phyloP scores from a whole-genome alignment of 2,888 invertebrate species.

The Temnothorax ravouxi region DNA sequence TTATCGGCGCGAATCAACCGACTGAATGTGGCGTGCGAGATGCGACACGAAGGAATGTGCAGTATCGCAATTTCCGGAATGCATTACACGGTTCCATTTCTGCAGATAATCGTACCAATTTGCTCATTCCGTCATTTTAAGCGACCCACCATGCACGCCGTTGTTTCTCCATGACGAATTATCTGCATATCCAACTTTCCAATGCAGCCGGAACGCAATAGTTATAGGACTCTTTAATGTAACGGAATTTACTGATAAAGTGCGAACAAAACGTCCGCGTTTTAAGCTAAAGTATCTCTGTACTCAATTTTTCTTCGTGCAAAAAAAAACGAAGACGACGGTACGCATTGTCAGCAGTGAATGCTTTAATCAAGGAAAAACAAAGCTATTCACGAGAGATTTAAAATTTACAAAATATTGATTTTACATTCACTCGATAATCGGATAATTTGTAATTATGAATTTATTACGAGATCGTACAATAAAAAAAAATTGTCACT shows the following conservation, averaged over 20 bases:
- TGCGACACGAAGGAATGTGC: slow-evolving; percentile 64
- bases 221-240: neutral
- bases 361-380: neutral
- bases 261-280: neutral
- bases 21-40: slow-evolving; percentile 63
- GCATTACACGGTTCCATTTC: slow-evolving; percentile 75
- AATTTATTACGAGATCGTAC: neutral
- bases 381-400: neutral
- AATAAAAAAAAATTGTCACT: slow-evolving; percentile 18
- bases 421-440: neutral
- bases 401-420: neutral
- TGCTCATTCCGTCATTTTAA: slow-evolving; percentile 61
- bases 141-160: neutral
- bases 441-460: neutral
- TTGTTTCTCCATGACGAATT: slow-evolving; percentile 8
- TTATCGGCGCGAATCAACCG: slow-evolving; percentile 70
- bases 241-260: neutral
- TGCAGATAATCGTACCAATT: slow-evolving; percentile 75
- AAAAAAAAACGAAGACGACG: neutral
- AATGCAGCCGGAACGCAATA: neutral
- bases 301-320: neutral
- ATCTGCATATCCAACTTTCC: neutral
- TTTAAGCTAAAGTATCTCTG: neutral
- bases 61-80: slow-evolving; percentile 76
- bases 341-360: neutral